phyloP scores from a whole-genome alignment of 2,888 invertebrate genomes.

The Congeria kusceri region DNA sequence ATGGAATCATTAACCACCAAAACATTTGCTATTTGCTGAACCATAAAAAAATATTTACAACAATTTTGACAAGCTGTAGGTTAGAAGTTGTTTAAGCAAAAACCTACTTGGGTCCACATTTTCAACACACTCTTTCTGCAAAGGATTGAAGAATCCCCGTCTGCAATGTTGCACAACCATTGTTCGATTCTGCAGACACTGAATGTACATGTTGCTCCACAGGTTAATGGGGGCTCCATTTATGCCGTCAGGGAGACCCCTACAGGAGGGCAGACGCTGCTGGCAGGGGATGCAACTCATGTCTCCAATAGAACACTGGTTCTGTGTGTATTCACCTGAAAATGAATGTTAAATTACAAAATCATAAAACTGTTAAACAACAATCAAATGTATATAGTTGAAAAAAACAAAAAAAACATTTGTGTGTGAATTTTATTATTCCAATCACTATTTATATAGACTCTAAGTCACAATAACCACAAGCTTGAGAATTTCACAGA shows the following conservation, averaged over 20 bases:
- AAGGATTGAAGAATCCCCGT: conserved; percentile 54
- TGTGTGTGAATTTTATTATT: too few relatives aligned
- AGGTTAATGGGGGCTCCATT: conserved; percentile 39
- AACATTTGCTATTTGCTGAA: too few relatives aligned
- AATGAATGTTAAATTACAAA: background rate
- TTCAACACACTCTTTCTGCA: conserved; percentile 35
- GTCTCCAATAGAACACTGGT: conserved; percentile 38
- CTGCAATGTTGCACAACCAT: conserved; percentile 40
- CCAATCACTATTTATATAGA: too few relatives aligned
- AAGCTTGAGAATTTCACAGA: too few relatives aligned
- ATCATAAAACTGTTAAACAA: too few relatives aligned
- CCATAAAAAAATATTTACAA: too few relatives aligned
- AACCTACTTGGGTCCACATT: conserved; percentile 48
- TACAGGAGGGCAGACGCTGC: conserved; percentile 58
- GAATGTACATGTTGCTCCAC: conserved; percentile 56
- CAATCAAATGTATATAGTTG: too few relatives aligned
- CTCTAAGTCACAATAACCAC: too few relatives aligned
- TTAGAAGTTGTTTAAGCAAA: too few relatives aligned
- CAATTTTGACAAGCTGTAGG: too few relatives aligned
- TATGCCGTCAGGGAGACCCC: conserved; percentile 60
- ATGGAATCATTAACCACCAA: too few relatives aligned
- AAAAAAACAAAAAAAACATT: too few relatives aligned
- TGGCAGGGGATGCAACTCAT: conserved; percentile 58
- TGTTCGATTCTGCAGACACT: conserved; percentile 60
- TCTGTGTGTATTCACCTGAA: conserved; percentile 34